Evolutionary conservation across 2,888 invertebrate species (phyloP).

Genomic region (Idaea straminata): DNA sequence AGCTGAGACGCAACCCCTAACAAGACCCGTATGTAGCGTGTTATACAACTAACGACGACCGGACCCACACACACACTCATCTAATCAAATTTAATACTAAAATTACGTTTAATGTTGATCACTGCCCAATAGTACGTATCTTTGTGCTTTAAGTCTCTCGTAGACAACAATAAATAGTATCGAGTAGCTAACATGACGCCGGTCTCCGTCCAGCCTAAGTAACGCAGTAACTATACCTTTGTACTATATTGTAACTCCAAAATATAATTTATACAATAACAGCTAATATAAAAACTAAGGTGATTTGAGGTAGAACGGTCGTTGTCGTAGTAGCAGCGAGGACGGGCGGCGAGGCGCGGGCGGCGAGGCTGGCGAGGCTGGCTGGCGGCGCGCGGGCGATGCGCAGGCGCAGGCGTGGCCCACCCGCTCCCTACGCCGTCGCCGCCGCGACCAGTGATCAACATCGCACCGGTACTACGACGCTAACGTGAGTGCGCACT

Average conservation of each 20-base stretch:
- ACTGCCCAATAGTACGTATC: slow-evolving; percentile 80
- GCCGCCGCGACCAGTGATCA: slow-evolving; percentile 63
- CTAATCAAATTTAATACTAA: slow-evolving; percentile 77
- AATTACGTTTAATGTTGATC: slow-evolving; percentile 79
- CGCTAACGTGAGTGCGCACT: slow-evolving; percentile 68
- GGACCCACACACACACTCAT: slow-evolving; percentile 62
- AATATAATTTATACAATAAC: slow-evolving; percentile 77
- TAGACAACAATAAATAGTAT: slow-evolving; percentile 73
- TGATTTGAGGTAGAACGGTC: slow-evolving; percentile 74
- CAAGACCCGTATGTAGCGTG: slow-evolving; percentile 75
- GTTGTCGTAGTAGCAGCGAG: slow-evolving; percentile 51
- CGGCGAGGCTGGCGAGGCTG: slow-evolving; percentile 12
- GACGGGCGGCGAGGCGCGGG: slow-evolving; percentile 23
- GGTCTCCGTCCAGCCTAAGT: slow-evolving; percentile 62
- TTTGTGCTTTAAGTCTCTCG: slow-evolving; percentile 77
- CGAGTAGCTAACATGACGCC: slow-evolving; percentile 61
- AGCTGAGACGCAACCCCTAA: slow-evolving; percentile 54
- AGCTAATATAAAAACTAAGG: slow-evolving; percentile 74
- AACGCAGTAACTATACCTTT: slow-evolving; percentile 55
- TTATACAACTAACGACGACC: slow-evolving; percentile 62
- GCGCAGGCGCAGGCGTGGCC: slow-evolving; percentile 16
- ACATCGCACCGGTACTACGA: slow-evolving; percentile 73
- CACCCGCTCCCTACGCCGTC: slow-evolving; percentile 22
- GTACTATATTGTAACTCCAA: slow-evolving; percentile 75
- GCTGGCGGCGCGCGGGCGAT: slow-evolving; percentile 12